Base-by-base conservation (phyloP, 2,888 invertebrate genomes). In the Caenorhabditis sp. region DNA sequence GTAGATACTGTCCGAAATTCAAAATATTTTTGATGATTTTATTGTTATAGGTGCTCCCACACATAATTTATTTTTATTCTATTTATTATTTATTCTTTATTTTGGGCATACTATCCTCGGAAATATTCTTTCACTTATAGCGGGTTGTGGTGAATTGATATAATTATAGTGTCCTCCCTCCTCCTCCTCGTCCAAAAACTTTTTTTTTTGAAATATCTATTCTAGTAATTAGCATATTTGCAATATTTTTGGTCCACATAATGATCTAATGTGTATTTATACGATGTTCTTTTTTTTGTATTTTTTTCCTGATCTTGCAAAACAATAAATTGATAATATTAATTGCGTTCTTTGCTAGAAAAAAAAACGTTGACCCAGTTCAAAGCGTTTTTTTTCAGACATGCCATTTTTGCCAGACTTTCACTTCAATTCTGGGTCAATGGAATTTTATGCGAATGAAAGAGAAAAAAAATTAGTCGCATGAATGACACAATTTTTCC, bases 81-180 rank as follows among this genome's bases (percentile, higher is more conserved):
- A 26, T 23, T 31, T 31, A 31, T 31, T 31, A 10, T 7, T 7
- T 7, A 4, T 31, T 31, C 31, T 36, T 58, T 63, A 63, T 53
- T 58, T 27, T 69, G 69, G 74, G 74, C 64, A 63, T 61, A 65
- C 63, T 59, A 69, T 73, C 66, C 56, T 60, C 68, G 62, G 63
- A 69, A 66, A 43, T 43, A 23, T 69, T 74, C 74, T 74, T 74
- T 74, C 74, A 74, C 57, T 67, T 70, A 67, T 67, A 67, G 74
- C 74, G 74, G 74, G 74, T 74, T 74, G 27, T 70, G 74, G 74
- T 74, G 74, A 74, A 52, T 57, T 61, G 49, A 61, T 63, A 43
- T 43, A 17, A 43, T 43, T 17, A 43, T 43, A n/a, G n/a, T n/a
- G n/a, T 21, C 63, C 36, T 70, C 60, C 59, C 5, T 31, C 31